Percentiles rank a stretch among this genome's conserved stretches.
phyloP scores from a whole-genome alignment of 2,888 invertebrate species.

The Adelognathus sp. region DNA sequence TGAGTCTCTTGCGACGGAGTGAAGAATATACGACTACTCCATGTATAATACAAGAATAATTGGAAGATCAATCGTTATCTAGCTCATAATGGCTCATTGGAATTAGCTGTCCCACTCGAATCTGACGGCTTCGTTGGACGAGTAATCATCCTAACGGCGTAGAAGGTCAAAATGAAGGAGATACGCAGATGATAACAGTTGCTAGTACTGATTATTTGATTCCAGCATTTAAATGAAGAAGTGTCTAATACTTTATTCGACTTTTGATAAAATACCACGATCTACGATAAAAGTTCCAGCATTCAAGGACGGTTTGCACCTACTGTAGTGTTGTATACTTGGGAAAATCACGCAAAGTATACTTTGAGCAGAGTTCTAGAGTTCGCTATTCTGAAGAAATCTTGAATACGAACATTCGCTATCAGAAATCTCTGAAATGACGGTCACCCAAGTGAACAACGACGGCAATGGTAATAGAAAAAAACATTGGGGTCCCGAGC shows the following conservation, averaged over 20 bases:
- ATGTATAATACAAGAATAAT: neutral
- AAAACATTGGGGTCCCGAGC: conserved; percentile 92
- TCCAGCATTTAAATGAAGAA: neutral
- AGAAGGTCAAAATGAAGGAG: too few species aligned
- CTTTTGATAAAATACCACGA: neutral
- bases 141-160: too few species aligned
- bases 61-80: neutral
- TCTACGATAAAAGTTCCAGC: neutral
- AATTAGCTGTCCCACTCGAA: neutral
- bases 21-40: neutral
- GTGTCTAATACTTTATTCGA: neutral
- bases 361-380: too few species aligned
- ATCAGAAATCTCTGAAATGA: conserved; percentile 73
- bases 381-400: neutral
- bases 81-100: neutral
- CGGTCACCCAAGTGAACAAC: conserved; percentile 78
- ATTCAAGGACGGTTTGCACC: neutral
- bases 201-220: neutral
- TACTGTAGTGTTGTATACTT: neutral
- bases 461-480: conserved; percentile 82
- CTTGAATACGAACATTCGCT: neutral
- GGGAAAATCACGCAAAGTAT: neutral
- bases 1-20: too few species aligned
- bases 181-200: too few species aligned
- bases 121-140: too few species aligned